phyloP scores from a whole-genome alignment of 2,888 invertebrate genomes.

The Calameuta filiformis region DNA sequence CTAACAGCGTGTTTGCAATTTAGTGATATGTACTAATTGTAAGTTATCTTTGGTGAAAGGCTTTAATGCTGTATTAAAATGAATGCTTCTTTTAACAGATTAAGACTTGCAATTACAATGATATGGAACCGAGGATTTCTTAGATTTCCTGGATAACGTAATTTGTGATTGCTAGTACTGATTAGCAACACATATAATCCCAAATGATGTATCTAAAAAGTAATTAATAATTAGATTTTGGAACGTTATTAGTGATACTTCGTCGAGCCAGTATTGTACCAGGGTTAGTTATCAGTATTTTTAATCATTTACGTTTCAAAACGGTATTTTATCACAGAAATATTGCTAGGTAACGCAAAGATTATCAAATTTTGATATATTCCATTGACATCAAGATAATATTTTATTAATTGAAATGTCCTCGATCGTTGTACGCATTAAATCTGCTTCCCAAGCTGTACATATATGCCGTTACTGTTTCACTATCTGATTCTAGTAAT shows the following conservation, averaged over 20 bases:
- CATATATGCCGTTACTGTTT: neutral
- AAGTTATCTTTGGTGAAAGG: neutral
- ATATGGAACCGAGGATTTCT: neutral
- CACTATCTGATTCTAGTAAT: neutral
- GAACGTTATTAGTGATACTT: neutral
- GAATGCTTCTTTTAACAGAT: neutral
- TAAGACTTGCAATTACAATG: neutral
- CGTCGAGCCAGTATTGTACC: neutral
- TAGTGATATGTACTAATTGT: constrained; percentile 27
- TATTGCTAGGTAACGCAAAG: neutral
- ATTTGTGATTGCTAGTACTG: neutral
- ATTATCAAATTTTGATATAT: neutral
- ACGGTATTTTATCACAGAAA: neutral
- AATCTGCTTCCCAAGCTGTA: neutral
- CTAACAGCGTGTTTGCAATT: constrained; percentile 23
- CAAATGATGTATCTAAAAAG: neutral
- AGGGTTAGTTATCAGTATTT: neutral
- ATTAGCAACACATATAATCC: neutral
- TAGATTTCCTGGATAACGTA: neutral
- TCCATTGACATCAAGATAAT: neutral
- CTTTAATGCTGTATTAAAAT: neutral
- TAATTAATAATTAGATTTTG: neutral
- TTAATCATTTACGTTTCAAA: neutral
- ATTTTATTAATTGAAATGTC: neutral
- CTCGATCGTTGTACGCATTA: neutral